Base-by-base conservation (phyloP, 1,140 invertebrate species). In the Meloidogyne exigua region DNA sequence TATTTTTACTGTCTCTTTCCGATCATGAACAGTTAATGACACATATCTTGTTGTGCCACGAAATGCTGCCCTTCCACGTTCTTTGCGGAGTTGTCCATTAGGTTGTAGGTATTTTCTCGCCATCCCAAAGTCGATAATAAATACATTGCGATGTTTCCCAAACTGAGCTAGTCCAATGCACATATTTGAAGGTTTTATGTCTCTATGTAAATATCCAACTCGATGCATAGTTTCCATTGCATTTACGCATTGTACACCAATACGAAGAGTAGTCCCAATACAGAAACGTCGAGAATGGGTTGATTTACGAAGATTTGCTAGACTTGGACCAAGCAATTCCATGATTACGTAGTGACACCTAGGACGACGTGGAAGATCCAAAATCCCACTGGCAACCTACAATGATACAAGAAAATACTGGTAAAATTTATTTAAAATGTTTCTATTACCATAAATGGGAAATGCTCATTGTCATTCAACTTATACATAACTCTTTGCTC, bases 31-130 rank as follows among this genome's bases (percentile, higher is more conserved):
- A 15, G 81, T 83, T 42, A 84, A 25, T 1, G 76, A 79, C 68
- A 85, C 85, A 39, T 84, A 86, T 12, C 82, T 42, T 21, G 66
- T 75, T n/a, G 79, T 80, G 36, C 79, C 79, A 36, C 79, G 42
- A 68, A 81, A 82, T 25, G 81, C 80, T 11, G 80, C 80, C 28
- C 82, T 82, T n/a, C 28, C 23, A 25, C 80, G 67, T 28, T 62
- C 64, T 62, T 78, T 77, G n/a, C 80, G 80, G 62, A 79, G 62
- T 28, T 26, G 36, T 18, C 32, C 49, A 79, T 42, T 32, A 12
- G 42, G n/a, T 78, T 67, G 23, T n/a, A 42, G 18, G 36, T 70
- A 70, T 70, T 42, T 70, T 9, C 68, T 44, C n/a, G 68, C 68
- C 32, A 70, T 39, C 18, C 68, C 68, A n/a, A 70, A 70, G 68